phyloP scores from a whole-genome alignment of 2,888 invertebrate species.

The Chouioia cunea region DNA sequence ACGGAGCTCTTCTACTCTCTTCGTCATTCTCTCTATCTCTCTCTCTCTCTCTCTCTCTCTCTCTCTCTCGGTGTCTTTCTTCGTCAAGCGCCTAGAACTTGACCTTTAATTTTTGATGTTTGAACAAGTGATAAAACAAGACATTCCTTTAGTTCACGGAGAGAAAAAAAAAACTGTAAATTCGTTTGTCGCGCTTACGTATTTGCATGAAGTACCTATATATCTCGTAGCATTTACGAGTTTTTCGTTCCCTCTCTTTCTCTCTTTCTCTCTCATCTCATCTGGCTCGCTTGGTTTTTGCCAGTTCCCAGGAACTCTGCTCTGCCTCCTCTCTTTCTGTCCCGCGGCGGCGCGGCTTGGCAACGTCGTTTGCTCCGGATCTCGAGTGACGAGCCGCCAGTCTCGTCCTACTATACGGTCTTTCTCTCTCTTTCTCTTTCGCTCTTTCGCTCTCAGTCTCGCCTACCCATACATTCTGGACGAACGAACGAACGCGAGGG shows the following conservation, averaged over 20 bases:
- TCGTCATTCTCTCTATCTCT: slow-evolving; percentile 5
- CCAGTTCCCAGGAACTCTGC: not conserved
- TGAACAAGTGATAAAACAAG: no score
- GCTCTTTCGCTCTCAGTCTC: not conserved
- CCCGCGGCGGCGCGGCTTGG: slow-evolving; percentile 6
- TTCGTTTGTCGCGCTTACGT: no score
- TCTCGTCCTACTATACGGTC: not conserved
- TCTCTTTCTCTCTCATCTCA: no score
- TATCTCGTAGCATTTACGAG: no score
- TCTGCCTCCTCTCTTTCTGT: not conserved
- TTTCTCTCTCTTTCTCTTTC: not conserved
- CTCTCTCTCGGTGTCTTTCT: no score
- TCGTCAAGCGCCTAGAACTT: no score
- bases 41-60: not conserved
- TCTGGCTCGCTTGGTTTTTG: slow-evolving; percentile 2
- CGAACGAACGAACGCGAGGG: slow-evolving; percentile 4
- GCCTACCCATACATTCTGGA: not conserved
- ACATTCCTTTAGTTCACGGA: no score
- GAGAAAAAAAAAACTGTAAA: no score
- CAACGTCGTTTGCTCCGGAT: slow-evolving; percentile 14
- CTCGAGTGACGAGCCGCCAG: not conserved
- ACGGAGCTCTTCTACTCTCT: not conserved
- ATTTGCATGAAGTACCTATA: no score
- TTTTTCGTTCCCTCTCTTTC: no score
- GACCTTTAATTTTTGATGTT: no score